Evolutionary conservation across 1,140 invertebrate species (phyloP).

Genomic region (Mactra quadrangularis): DNA sequence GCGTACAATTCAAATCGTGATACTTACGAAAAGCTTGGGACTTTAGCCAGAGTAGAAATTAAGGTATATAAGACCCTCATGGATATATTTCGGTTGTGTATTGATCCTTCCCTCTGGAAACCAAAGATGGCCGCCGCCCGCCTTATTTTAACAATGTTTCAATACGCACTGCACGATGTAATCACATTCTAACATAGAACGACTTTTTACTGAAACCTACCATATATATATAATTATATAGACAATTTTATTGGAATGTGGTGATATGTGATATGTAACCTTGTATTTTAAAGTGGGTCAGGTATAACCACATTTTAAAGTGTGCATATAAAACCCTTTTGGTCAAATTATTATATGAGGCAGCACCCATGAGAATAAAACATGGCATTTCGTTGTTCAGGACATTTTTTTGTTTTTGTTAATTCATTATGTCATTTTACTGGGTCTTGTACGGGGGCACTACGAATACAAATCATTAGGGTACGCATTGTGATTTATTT

Average conservation of each 20-base stretch:
- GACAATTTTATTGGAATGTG: not conserved
- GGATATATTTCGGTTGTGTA: not conserved
- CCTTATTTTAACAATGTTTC: slow-evolving; percentile 20
- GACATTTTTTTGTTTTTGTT: not conserved
- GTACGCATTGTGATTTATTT: not conserved
- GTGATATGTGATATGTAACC: slow-evolving; percentile 2
- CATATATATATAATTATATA: not conserved
- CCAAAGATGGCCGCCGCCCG: slow-evolving; percentile 54
- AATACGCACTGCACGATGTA: slow-evolving; percentile 55
- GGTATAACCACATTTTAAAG: slow-evolving; percentile 4
- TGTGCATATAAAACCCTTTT: not conserved
- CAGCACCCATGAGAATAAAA: slow-evolving; percentile 61
- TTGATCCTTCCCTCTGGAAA: not conserved
- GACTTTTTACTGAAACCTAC: slow-evolving; percentile 26
- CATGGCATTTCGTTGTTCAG: slow-evolving; percentile 44
- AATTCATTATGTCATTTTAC: slow-evolving; percentile 1
- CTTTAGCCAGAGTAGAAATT: slow-evolving; percentile 70
- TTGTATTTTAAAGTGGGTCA: not conserved
- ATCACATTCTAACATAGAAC: slow-evolving; percentile 22
- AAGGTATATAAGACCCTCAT: slow-evolving; percentile 63
- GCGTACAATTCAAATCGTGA: slow-evolving; percentile 56
- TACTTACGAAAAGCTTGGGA: slow-evolving; percentile 58
- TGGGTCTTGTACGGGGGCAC: slow-evolving; percentile 50
- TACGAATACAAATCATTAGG: slow-evolving; percentile 45
- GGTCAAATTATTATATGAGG: no score